Evolutionary conservation across 1,140 invertebrate species (phyloP).

Genomic region (Trichogramma pretiosum): DNA sequence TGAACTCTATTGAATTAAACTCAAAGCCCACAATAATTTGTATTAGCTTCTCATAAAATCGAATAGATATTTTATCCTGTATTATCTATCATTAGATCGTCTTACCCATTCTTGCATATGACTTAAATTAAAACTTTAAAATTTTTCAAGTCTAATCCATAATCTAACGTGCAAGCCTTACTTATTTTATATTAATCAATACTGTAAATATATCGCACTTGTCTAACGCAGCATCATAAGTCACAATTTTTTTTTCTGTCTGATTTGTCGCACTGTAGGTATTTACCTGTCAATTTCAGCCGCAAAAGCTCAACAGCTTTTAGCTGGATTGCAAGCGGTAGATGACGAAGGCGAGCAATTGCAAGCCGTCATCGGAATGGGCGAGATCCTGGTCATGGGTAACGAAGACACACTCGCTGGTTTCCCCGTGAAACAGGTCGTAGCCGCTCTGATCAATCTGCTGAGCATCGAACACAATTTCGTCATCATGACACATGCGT

Average conservation of each 20-base stretch:
- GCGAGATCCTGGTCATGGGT: slow-evolving; percentile 96
- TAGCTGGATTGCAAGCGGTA: slow-evolving; percentile 85
- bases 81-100: too few species aligned
- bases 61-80: too few species aligned
- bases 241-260: slow-evolving; percentile 15
- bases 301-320: slow-evolving; percentile 86
- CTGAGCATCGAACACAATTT: slow-evolving; percentile 95
- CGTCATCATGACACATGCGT: slow-evolving; percentile 99
- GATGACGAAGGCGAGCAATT: slow-evolving; percentile 95
- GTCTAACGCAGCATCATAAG: neutral
- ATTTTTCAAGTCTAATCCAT: too few species aligned
- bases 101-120: too few species aligned
- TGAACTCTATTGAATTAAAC: too few species aligned
- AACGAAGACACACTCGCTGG: slow-evolving; percentile 98
- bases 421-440: slow-evolving; percentile 95
- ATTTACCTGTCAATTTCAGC: slow-evolving; percentile 46
- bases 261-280: slow-evolving; percentile 12
- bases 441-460: slow-evolving; percentile 83
- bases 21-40: too few species aligned
- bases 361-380: slow-evolving; percentile 97
- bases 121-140: too few species aligned
- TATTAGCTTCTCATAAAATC: too few species aligned
- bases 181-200: too few species aligned
- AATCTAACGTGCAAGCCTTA: too few species aligned
- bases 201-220: too few species aligned